These are phyloP conservation scores for Hydriomena furcata DNA, from an alignment of 2,888 invertebrate genomes.

Conservation along the genomic window DNA sequence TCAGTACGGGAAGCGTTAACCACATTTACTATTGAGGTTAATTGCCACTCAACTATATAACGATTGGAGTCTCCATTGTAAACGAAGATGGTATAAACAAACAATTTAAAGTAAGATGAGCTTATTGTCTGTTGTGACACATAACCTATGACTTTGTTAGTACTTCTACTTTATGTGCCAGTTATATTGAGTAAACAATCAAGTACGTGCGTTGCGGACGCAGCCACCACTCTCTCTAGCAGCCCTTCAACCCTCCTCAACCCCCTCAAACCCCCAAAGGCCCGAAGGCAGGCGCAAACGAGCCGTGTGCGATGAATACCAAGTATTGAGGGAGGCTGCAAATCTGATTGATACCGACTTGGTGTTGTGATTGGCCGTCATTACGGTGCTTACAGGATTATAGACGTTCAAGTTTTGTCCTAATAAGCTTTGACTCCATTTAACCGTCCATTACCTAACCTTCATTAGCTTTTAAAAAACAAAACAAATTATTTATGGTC, in stretches of 20 bases:
- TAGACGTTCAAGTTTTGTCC: background rate
- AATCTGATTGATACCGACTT: constrained; percentile 13
- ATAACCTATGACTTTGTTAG: background rate
- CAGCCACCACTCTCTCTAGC: too few species aligned
- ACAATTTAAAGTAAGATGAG: too few species aligned
- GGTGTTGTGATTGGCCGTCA: constrained; percentile 8
- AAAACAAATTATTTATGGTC: too few species aligned
- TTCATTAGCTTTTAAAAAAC: too few species aligned
- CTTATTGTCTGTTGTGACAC: too few species aligned
- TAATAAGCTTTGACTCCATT: too few species aligned
- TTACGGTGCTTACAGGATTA: constrained; percentile 2
- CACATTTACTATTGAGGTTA: too few species aligned
- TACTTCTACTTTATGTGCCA: constrained; percentile 6
- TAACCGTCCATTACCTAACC: too few species aligned
- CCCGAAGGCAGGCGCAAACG: constrained; percentile 9
- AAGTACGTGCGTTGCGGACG: constrained; percentile 6
- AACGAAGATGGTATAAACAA: too few species aligned
- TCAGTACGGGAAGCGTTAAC: too few species aligned
- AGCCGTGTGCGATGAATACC: constrained; percentile 16
- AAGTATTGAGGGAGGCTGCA: background rate
- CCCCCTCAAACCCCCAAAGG: background rate
- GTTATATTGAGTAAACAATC: constrained; percentile 11
- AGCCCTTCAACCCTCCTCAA: background rate
- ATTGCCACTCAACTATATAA: too few species aligned
- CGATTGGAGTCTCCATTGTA: too few species aligned